A percentile compares a stretch with the other conserved stretches of the same genome.
Evolutionary conservation across 1,140 invertebrate genomes (phyloP).

Genomic region (Andrena cerasifolii): DNA sequence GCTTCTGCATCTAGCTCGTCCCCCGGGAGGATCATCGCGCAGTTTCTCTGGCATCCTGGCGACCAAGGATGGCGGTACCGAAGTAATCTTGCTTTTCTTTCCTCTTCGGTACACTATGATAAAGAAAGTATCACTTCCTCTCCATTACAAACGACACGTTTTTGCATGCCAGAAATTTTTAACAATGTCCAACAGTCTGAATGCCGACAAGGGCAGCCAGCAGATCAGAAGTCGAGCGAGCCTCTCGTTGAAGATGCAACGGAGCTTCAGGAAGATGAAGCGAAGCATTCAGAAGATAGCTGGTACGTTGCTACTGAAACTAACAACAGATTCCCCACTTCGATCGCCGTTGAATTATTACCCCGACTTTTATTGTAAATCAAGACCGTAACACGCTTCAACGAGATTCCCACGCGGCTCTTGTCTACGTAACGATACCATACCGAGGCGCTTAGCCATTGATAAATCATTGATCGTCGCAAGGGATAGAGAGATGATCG

Average conservation of each 20-base stretch:
- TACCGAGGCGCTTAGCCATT: too few species aligned
- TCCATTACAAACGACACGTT: not conserved
- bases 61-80: not conserved
- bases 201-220: constrained; percentile 11
- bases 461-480: not conserved
- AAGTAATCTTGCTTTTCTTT: not conserved
- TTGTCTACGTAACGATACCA: too few species aligned
- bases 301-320: constrained; percentile 68
- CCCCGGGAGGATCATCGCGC: not conserved
- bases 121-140: not conserved
- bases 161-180: not conserved
- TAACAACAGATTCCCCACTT: too few species aligned
- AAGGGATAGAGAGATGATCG: constrained; percentile 32
- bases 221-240: constrained; percentile 53
- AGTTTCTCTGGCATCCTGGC: not conserved
- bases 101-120: not conserved
- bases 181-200: constrained; percentile 46
- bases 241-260: constrained; percentile 73
- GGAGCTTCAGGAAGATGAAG: constrained; percentile 73
- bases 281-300: constrained; percentile 74
- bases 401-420: not conserved
- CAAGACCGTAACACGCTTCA: not conserved
- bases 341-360: too few species aligned
- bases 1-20: constrained; percentile 4
- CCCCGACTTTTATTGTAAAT: not conserved